Evolutionary conservation across 2,797 vertebrate genomes (phyloP).

Genomic region (Scyliorhinus canicula): DNA sequence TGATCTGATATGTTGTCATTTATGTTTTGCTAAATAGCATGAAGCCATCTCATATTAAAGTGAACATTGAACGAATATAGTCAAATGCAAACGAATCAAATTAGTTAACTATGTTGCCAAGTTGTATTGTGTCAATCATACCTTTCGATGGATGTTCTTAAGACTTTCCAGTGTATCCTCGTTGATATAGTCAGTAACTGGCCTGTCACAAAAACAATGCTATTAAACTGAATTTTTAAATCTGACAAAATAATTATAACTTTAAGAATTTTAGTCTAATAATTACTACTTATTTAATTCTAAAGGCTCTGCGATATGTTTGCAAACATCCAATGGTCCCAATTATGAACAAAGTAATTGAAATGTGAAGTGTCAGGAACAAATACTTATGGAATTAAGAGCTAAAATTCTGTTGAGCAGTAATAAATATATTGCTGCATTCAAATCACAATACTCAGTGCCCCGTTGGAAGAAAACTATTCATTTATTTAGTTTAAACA

Average conservation of each 20-base stretch:
- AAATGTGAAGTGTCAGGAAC: neutral
- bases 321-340: neutral
- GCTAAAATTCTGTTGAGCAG: neutral
- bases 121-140: constrained; percentile 49
- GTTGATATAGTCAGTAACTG: constrained; percentile 62
- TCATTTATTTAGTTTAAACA: neutral
- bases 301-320: neutral
- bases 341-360: neutral
- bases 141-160: constrained; percentile 77
- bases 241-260: neutral
- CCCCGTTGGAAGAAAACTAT: neutral
- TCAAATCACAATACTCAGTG: neutral
- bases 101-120: neutral
- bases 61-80: neutral
- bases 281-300: neutral
- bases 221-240: neutral
- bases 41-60: neutral
- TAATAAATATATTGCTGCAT: neutral
- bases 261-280: neutral
- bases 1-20: too few species aligned
- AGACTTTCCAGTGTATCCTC: constrained; percentile 65
- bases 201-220: constrained; percentile 51
- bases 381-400: neutral
- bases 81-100: neutral
- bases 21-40: neutral